A percentile compares a stretch with the other conserved stretches of the same genome.
Conservation (phyloP, 2,113 vertebrate genomes). For the Anoura caudifer region DNA sequence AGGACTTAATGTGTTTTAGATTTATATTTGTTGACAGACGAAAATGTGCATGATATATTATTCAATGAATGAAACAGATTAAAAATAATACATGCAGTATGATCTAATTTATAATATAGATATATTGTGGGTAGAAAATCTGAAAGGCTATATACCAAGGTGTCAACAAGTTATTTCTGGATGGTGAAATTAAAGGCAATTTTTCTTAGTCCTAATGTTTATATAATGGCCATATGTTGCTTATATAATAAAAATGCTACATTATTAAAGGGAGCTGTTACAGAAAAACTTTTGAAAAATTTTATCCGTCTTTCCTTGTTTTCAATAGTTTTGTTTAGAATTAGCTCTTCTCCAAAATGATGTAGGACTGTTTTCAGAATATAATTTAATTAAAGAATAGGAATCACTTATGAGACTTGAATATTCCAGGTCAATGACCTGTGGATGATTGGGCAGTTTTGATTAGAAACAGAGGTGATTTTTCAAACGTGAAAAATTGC, state of each 20-base stretch:
- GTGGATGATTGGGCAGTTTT: neutral
- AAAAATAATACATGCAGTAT: neutral
- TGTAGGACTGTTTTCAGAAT: neutral
- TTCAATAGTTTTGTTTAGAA: neutral
- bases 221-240: neutral
- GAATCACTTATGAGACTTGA: neutral
- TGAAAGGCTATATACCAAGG: neutral
- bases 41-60: neutral
- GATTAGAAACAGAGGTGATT: neutral
- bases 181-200: neutral
- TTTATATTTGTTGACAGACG: neutral
- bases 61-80: neutral
- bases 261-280: neutral
- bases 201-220: constrained; percentile 25
- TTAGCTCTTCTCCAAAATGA: neutral
- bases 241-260: neutral
- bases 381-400: neutral
- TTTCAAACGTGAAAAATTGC: neutral
- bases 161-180: neutral
- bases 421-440: neutral
- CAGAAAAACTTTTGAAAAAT: neutral
- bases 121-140: neutral
- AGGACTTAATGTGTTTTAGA: neutral
- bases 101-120: neutral
- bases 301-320: neutral